Evolutionary conservation across 1,140 invertebrate species (phyloP), one percentile per base, ranked within the genome.

Genomic region (Whitmania pigra): DNA sequence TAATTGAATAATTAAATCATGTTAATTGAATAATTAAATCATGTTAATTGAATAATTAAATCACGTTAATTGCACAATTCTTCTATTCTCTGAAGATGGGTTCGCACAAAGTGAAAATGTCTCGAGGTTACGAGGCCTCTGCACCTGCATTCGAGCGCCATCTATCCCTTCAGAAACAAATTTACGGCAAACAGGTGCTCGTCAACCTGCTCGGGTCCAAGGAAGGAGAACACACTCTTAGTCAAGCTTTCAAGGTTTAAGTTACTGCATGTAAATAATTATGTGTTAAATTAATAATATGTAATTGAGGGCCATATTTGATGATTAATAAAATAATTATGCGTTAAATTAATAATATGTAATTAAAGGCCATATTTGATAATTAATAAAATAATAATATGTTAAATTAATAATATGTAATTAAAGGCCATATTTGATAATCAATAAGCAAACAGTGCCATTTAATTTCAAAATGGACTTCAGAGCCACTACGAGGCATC

Each of bases 81-180:
- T 15, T 68, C 18, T 6, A 36, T 31, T 25, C 29, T 27, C 20
- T 15, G 18, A 36, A 89, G 87, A 93, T 99, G 43, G 97, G 97
- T 0, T 95, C 94, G 11, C 97, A 99, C 81, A 98, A 97, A 86
- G 92, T 99, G 0, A 92, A 93, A 83, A 88, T 99, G 82, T 97
- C 94, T 0, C 86, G 94, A 67, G 93, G 94, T 0, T 91, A 91
- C 80, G 94, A 97, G 83, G 88, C 92, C 6, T 93, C 93, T 13
- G 88, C 89, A 7, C 88, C 92, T 71, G 92, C 93, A 13, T 95
- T 94, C 82, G 89, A 96, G 76, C 87, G 90, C 69, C 96, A 99
- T 84, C 87, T 98, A 77, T 84, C 85, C 20, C 88, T 89, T 78
- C 87, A 97, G 74, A 90, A 93, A 79, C 85, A 91, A 76, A 87